Evolutionary conservation across 2,113 vertebrate genomes (phyloP), one percentile per base, ranked within the genome.

Genomic region (Anthoscopus minutus): DNA sequence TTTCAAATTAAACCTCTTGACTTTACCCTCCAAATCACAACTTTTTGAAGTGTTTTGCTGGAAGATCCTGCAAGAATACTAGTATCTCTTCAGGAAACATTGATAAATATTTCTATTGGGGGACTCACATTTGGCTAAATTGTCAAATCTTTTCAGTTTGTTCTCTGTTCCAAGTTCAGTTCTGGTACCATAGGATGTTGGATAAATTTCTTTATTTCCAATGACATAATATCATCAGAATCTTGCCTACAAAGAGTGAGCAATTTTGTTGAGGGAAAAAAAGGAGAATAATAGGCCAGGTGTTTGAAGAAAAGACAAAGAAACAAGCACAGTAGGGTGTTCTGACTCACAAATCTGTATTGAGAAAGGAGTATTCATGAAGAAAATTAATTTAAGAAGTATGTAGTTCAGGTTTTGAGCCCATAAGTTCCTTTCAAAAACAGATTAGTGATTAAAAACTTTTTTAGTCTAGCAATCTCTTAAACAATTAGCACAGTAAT

Each of bases 341-440:
- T 94, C 79, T 81, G 87, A 93, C 90, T 96, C 96, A 94, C 90
- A 95, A 98, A 96, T 97, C 92, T 94, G 94, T 92, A 95, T 96
- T 96, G 89, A 97, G 97, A 96, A 95, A 93, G 94, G 96, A 97
- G 96, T 97, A 97, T 98, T 98, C 97, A 97, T 84, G 93, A 97
- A 98, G 97, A 97, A 98, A 98, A 98, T 97, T 97, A 97, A 97
- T 97, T 97, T 98, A 97, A 96, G 95, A 97, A 97, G 98, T 97
- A 97, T 97, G 97, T 96, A 94, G 97, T 93, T 97, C 93, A 86
- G 93, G 92, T 95, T 97, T 94, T 94, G 94, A 96, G 92, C 80
- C 94, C 86, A 73, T 96, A 97, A 96, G 96, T 94, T 96, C 96
- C 94, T 96, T 98, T 98, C 96, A 97, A 95, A 96, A 97, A 97